Conservation (phyloP, 2,113 vertebrate species). For the Syngnathus floridae region DNA sequence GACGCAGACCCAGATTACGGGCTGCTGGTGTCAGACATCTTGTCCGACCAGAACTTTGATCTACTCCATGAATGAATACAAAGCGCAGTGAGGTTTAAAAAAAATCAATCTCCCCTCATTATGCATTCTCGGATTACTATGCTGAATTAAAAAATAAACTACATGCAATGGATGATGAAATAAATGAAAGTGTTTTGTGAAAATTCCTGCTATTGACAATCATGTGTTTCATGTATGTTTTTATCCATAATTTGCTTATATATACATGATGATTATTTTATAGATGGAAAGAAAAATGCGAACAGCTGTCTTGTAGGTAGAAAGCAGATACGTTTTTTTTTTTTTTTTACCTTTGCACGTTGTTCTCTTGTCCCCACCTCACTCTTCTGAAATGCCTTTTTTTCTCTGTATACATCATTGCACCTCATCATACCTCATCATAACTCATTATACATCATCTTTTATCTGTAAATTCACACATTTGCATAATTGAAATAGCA, state of each 20-base stretch:
- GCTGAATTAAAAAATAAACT: no score
- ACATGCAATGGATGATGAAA: no score
- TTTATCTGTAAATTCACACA: slow-evolving; percentile 3
- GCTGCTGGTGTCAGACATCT: no score
- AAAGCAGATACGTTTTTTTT: background rate
- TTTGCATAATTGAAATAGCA: background rate
- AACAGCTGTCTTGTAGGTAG: background rate
- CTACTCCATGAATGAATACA: no score
- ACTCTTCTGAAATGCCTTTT: background rate
- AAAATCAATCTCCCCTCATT: no score
- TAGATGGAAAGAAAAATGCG: background rate
- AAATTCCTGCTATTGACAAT: no score
- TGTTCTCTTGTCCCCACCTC: background rate
- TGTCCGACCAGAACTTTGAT: no score
- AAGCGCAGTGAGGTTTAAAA: no score
- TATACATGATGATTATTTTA: background rate
- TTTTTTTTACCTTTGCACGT: background rate
- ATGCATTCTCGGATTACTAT: no score
- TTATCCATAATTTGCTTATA: background rate
- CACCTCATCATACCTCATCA: slow-evolving; percentile 10
- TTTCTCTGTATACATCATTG: slow-evolving; percentile 1
- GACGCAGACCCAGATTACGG: no score
- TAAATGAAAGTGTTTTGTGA: no score
- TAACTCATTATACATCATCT: slow-evolving; percentile 5
- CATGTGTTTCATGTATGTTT: background rate